phyloP scores from a whole-genome alignment of 2,888 invertebrate species.

The Lymantria dispar region DNA sequence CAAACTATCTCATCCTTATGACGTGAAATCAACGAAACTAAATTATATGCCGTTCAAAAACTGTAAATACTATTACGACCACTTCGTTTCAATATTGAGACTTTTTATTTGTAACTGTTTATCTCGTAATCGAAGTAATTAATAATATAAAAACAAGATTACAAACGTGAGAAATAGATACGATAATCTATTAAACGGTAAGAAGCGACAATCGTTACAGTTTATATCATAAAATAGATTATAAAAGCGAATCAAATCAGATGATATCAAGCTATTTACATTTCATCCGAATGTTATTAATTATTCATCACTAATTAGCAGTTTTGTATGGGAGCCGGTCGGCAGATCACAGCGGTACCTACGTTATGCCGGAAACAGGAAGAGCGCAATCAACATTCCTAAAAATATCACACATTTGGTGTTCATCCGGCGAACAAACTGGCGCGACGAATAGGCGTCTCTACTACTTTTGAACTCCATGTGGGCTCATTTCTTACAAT shows the following conservation, averaged over 20 bases:
- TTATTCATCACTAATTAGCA: conserved; percentile 75
- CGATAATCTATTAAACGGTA: background rate
- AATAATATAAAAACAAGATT: conserved; percentile 1
- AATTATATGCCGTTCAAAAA: conserved; percentile 13
- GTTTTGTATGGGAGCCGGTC: conserved; percentile 57
- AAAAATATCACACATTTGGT: conserved; percentile 82
- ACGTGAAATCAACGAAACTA: no score
- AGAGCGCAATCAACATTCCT: conserved; percentile 79
- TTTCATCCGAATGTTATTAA: conserved; percentile 62
- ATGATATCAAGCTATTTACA: conserved; percentile 46
- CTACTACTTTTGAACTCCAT: background rate
- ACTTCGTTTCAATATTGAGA: background rate
- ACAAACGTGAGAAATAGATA: background rate
- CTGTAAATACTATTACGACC: conserved; percentile 1
- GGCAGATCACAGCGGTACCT: conserved; percentile 61
- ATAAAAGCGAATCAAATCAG: conserved; percentile 25
- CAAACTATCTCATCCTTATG: no score
- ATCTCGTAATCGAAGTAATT: background rate
- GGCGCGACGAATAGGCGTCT: conserved; percentile 29
- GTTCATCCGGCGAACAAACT: conserved; percentile 66
- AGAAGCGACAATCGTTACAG: conserved; percentile 8
- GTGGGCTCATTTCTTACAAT: conserved; percentile 5
- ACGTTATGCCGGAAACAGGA: conserved; percentile 75
- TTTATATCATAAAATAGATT: conserved; percentile 14
- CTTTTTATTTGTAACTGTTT: background rate